Evolutionary conservation across 2,797 vertebrate genomes (phyloP).

Genomic region (Tokudaia muenninki): DNA sequence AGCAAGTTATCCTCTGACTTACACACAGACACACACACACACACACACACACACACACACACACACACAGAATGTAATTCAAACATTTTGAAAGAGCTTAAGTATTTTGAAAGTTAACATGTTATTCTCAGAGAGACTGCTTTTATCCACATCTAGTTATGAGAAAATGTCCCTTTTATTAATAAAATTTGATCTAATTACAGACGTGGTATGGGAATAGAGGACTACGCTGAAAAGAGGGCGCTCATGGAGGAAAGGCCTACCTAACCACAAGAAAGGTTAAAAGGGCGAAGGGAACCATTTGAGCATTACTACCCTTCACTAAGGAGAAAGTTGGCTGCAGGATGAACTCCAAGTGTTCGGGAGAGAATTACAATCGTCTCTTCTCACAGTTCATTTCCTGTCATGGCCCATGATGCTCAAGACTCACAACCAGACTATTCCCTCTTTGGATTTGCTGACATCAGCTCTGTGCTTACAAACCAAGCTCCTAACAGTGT

Average conservation of each 20-base stretch:
- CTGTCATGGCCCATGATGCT: conserved; percentile 96
- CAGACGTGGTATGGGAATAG: neutral
- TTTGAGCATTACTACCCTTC: neutral
- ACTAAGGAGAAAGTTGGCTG: neutral
- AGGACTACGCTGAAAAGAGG: neutral
- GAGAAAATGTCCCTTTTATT: neutral
- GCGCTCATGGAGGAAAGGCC: neutral
- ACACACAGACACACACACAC: neutral
- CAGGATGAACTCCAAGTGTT: conserved; percentile 84
- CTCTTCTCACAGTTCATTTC: conserved; percentile 98
- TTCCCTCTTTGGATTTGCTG: conserved; percentile 98
- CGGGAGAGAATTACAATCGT: conserved; percentile 95
- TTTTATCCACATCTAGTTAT: conserved; percentile 2
- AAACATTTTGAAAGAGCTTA: neutral
- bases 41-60: neutral
- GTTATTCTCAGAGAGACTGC: conserved; percentile 4
- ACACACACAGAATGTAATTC: neutral
- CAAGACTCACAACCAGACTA: conserved; percentile 98
- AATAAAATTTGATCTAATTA: neutral
- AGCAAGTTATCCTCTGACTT: neutral
- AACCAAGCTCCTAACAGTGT: conserved; percentile 94
- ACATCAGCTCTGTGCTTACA: conserved; percentile 97
- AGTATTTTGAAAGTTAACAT: conserved; percentile 55
- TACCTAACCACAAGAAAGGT: neutral
- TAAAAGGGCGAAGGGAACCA: neutral